Percentiles rank a stretch among this genome's conserved stretches.
These are phyloP conservation scores for Corythornis cristatus DNA, from an alignment of 2,113 vertebrate species.

Conservation along the genomic window DNA sequence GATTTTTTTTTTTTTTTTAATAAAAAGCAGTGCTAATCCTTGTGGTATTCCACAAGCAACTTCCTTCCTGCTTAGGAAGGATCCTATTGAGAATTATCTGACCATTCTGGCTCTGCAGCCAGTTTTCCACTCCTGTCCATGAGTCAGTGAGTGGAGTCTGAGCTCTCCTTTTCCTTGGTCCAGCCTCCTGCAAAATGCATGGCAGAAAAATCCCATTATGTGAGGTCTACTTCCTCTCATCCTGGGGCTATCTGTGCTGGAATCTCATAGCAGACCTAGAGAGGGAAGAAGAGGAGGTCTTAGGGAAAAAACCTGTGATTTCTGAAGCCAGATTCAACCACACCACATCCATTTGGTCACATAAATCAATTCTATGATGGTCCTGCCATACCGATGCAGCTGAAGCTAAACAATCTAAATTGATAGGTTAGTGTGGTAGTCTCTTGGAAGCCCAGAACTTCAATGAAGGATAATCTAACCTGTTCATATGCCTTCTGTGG, in stretches of 20 bases:
- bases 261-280: neutral
- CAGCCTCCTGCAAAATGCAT: neutral
- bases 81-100: conserved; percentile 40
- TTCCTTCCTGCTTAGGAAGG: conserved; percentile 33
- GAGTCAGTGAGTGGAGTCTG: neutral
- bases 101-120: conserved; percentile 19
- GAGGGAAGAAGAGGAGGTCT: neutral
- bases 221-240: neutral
- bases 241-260: neutral
- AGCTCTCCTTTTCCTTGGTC: neutral
- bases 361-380: neutral
- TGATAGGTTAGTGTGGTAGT: neutral
- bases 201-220: neutral
- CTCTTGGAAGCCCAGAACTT: neutral
- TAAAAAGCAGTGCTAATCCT: conserved; percentile 18
- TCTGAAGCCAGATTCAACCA: neutral
- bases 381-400: neutral
- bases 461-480: neutral
- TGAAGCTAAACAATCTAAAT: neutral
- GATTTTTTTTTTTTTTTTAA: neutral
- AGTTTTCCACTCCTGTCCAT: neutral
- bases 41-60: conserved; percentile 63
- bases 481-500: neutral
- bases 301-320: neutral
- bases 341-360: neutral